Evolutionary conservation across 2,797 vertebrate species (phyloP).

Genomic region (Euthynnus affinis): DNA sequence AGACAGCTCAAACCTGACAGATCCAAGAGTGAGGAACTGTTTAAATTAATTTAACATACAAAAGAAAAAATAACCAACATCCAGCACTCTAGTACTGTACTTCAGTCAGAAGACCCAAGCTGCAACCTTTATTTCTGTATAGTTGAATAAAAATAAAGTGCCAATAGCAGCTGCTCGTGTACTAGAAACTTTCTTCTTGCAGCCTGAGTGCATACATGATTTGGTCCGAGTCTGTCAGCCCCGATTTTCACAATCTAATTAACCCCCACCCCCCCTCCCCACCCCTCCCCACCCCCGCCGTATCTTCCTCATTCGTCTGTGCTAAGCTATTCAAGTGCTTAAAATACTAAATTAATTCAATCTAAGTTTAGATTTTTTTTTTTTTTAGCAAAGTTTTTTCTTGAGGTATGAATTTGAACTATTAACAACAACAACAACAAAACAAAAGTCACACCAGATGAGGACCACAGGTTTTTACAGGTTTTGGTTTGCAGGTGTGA

Average conservation of each 20-base stretch:
- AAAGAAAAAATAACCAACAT: conserved; percentile 50
- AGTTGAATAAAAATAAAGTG: conserved; percentile 74
- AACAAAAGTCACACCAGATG: conserved; percentile 40
- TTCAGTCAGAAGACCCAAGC: conserved; percentile 59
- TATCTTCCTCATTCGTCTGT: conserved; percentile 43
- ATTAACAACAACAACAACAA: conserved; percentile 4
- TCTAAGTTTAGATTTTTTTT: conserved; percentile 17
- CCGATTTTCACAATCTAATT: conserved; percentile 20
- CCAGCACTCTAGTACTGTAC: conserved; percentile 48
- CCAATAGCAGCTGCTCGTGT: conserved; percentile 68
- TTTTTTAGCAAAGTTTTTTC: conserved; percentile 28
- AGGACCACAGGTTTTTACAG: conserved; percentile 4
- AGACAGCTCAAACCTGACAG: conserved; percentile 17
- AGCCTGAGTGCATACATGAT: conserved; percentile 62
- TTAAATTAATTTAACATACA: conserved; percentile 54
- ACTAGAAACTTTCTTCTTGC: conserved; percentile 34
- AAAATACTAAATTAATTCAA: conserved; percentile 44
- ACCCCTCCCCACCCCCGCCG: too few species aligned
- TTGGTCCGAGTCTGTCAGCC: conserved; percentile 69
- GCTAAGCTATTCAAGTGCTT: conserved; percentile 55
- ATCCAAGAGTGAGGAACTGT: conserved; percentile 20
- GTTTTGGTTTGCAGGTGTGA: conserved; percentile 43
- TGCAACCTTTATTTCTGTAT: conserved; percentile 46
- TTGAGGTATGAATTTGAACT: conserved; percentile 49
- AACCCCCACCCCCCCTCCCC: background rate